Percentiles rank a stretch among this genome's conserved stretches.
Conservation (phyloP, 2,797 vertebrate genomes). For the Cephalopachus bancanus region DNA sequence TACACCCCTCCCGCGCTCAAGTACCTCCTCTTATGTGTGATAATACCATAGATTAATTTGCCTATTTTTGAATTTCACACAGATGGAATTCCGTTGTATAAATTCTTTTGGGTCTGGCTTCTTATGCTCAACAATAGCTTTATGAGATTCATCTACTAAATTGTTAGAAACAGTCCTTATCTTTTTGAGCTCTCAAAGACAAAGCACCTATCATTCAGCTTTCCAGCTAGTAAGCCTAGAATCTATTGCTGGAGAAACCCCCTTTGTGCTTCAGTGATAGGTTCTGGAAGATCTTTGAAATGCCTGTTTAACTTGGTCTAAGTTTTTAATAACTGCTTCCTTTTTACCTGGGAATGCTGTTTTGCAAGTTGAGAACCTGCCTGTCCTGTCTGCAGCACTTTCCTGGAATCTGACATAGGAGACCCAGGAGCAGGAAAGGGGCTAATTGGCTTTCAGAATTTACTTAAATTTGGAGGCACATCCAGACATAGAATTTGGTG, state of each 20-base stretch:
- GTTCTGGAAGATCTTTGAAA: neutral
- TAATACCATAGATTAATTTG: neutral
- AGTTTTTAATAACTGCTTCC: neutral
- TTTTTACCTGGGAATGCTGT: neutral
- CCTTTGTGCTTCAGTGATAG: neutral
- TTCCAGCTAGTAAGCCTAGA: neutral
- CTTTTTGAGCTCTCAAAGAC: neutral
- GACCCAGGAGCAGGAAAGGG: neutral
- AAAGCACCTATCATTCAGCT: neutral
- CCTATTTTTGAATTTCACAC: neutral
- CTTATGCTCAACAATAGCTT: neutral
- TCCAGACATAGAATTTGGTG: neutral
- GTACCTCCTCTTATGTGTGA: neutral
- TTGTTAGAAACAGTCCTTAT: neutral
- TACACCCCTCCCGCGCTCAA: neutral
- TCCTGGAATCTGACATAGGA: neutral
- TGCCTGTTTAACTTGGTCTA: neutral
- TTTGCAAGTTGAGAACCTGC: neutral
- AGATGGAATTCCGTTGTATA: neutral
- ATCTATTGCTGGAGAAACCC: neutral
- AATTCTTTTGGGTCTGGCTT: neutral
- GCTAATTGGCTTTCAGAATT: neutral
- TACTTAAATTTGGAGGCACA: neutral
- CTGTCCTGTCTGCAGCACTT: neutral
- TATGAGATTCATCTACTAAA: neutral